phyloP scores from a whole-genome alignment of 1,140 invertebrate genomes.

The Paraescarpia echinospica region DNA sequence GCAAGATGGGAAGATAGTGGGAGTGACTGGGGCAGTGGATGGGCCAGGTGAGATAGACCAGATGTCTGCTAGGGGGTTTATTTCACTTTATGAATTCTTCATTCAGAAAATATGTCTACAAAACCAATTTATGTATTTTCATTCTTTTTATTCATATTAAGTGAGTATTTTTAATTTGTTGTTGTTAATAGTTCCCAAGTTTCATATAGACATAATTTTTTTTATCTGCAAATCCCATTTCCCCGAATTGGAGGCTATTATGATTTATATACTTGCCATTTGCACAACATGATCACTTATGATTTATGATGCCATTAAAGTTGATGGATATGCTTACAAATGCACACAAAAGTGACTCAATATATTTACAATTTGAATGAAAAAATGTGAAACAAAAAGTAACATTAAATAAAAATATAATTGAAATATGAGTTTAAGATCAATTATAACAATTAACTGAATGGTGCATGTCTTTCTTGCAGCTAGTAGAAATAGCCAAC shows the following conservation, averaged over 20 bases:
- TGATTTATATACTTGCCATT: background rate
- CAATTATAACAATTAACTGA: background rate
- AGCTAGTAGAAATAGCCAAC: background rate
- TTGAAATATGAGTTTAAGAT: background rate
- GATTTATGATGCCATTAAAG: background rate
- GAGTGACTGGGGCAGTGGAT: conserved; percentile 51
- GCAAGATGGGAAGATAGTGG: conserved; percentile 41
- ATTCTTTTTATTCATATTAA: no score
- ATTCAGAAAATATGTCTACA: background rate
- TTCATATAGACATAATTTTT: no score
- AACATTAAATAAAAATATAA: background rate
- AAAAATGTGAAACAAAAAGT: background rate
- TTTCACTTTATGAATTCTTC: background rate
- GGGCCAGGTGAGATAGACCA: conserved; percentile 46
- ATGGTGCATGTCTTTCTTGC: background rate
- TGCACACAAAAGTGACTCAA: background rate
- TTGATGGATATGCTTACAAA: background rate
- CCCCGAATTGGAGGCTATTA: background rate
- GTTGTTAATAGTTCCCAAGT: no score
- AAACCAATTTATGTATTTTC: background rate
- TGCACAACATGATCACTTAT: background rate
- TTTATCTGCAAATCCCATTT: no score
- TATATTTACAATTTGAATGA: background rate
- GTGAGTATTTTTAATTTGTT: no score
- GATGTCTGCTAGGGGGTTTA: background rate